Evolutionary conservation across 2,888 invertebrate genomes (phyloP).

Genomic region (Escarpia spicata): DNA sequence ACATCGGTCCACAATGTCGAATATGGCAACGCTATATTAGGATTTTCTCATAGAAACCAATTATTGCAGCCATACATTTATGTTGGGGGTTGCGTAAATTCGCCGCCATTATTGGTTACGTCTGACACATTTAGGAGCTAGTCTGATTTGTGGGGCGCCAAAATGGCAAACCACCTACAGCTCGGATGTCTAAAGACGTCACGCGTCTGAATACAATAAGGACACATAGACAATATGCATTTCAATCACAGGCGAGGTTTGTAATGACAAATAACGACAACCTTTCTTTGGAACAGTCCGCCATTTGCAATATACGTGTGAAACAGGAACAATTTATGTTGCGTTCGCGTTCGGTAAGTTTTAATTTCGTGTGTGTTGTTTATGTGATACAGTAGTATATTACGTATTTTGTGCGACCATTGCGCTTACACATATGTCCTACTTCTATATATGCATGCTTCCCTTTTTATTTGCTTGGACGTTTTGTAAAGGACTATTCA

Average conservation of each 20-base stretch:
- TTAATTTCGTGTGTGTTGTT: no score
- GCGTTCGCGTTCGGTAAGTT: no score
- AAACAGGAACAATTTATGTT: no score
- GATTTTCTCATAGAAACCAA: not conserved
- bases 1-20: not conserved
- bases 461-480: no score
- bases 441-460: no score
- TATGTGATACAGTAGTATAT: no score
- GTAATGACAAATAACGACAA: not conserved
- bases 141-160: not conserved
- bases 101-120: not conserved
- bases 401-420: no score
- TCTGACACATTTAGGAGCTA: not conserved
- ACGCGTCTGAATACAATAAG: not conserved
- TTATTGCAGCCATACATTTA: not conserved
- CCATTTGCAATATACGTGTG: no score
- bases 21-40: not conserved
- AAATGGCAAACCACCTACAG: not conserved
- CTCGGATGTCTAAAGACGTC: not conserved
- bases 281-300: no score
- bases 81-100: not conserved
- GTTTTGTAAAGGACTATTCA: no score
- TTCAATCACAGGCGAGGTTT: not conserved
- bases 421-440: no score
- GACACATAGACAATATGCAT: not conserved